Base-by-base conservation (phyloP, 2,113 vertebrate species). In the Scortum barcoo region DNA sequence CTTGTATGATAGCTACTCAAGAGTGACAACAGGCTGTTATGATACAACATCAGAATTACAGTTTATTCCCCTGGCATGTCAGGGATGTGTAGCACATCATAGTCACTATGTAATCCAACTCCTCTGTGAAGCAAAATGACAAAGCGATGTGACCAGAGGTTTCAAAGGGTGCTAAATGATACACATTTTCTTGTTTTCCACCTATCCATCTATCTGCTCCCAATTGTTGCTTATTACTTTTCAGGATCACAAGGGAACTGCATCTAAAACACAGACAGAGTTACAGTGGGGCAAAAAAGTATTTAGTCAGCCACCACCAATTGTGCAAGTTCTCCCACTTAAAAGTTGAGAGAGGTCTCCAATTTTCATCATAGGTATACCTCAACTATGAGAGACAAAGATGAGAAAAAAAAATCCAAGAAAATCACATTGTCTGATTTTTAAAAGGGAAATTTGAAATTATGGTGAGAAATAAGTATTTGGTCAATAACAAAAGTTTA, bases 1-100 rank as follows among this genome's bases (percentile, higher is more conserved):
- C 68, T 80, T 36, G 58, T 65, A 4, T 72, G 68, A 72, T 66
- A 42, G 61, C 54, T 58, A 30, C 69, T 67, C 70, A 24, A 51
- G 24, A 33, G 51, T 58, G 60, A 73, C 78, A 73, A 61, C 33
- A 33, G 53, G 50, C 60, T 48, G 69, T 57, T 66, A 46, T 46
- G 50, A 56, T 42, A 28, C 72, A 30, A 85, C 54, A 70, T 51
- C 65, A 72, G 17, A 58, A 40, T 4, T 76, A 38, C 51, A 72
- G 33, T 71, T 38, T 67, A 56, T 76, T 66, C 60, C 44, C 72
- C 53, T 11, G 38, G 17, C 3, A 5, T 42, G 62, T 51, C 13
- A n/a, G 9, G 10, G 24, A 58, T 51, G 44, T 38, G 51, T 11
- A 56, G 17, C 40, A 72, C 68, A 80, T 72, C 33, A 30, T 1